These are phyloP conservation scores for Sylvia borin DNA, from an alignment of 2,797 vertebrate genomes.

Conservation along the genomic window DNA sequence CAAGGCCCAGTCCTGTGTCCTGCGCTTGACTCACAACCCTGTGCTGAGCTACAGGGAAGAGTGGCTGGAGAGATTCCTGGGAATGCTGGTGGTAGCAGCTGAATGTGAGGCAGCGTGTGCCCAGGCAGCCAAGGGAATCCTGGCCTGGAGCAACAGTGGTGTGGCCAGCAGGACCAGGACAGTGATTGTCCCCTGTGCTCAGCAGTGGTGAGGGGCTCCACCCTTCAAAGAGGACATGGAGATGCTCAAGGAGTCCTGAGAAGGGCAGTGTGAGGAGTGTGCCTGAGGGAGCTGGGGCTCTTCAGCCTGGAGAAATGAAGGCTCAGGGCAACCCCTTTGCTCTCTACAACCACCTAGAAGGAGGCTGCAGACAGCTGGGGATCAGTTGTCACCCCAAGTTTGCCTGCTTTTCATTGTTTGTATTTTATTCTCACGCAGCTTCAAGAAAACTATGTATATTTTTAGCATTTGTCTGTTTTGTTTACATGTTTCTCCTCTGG, in stretches of 20 bases:
- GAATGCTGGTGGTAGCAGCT: neutral
- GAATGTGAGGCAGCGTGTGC: accelerated
- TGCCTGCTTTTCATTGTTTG: no score
- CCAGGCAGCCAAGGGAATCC: neutral
- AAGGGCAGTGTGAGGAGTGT: neutral
- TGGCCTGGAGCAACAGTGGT: neutral
- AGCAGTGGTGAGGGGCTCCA: neutral
- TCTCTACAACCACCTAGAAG: neutral
- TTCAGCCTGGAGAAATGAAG: neutral
- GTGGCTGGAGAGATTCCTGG: neutral
- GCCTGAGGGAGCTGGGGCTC: neutral
- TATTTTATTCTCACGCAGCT: no score
- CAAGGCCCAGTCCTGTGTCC: neutral
- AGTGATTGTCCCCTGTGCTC: neutral
- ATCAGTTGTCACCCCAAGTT: neutral
- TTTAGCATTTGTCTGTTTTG: no score
- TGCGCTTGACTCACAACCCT: neutral
- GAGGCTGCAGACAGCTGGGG: neutral
- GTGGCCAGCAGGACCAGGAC: neutral
- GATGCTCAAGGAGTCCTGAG: neutral
- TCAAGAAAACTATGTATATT: no score
- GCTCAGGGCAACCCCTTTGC: neutral
- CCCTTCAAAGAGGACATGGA: neutral
- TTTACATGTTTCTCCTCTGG: no score
- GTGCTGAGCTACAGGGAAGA: neutral